A percentile compares a stretch with the other conserved stretches of the same genome.
Evolutionary conservation across 2,797 vertebrate species (phyloP).

Genomic region (Eospalax fontanierii): DNA sequence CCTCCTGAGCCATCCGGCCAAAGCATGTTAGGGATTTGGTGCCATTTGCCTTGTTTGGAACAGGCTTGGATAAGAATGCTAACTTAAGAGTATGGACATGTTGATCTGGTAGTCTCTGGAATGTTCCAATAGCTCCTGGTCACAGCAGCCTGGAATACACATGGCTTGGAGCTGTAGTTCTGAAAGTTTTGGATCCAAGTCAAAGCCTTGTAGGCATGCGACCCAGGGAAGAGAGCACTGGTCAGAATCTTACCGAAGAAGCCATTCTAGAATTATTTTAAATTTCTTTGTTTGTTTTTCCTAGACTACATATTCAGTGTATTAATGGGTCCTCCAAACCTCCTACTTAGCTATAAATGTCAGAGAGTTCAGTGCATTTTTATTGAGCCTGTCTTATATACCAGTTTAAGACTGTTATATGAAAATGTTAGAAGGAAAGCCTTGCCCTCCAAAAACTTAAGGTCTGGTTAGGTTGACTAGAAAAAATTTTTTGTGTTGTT

Average conservation of each 20-base stretch:
- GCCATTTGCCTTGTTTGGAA: not conserved
- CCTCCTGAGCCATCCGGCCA: not conserved
- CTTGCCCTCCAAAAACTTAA: not conserved
- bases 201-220: not conserved
- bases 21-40: not conserved
- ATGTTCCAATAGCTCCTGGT: not conserved
- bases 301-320: not conserved
- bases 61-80: not conserved
- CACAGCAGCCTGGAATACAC: not conserved
- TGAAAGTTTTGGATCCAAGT: not conserved
- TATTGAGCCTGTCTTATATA: not conserved
- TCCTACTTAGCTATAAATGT: slow-evolving; percentile 29
- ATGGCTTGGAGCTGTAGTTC: not conserved
- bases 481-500: not conserved
- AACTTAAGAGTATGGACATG: not conserved
- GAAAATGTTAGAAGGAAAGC: slow-evolving; percentile 33
- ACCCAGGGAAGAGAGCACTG: not conserved
- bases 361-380: slow-evolving; percentile 53
- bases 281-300: slow-evolving; percentile 14
- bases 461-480: not conserved
- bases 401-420: not conserved
- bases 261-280: slow-evolving; percentile 22
- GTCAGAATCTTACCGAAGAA: not conserved
- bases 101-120: not conserved
- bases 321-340: not conserved